phyloP scores from a whole-genome alignment of 2,888 invertebrate species.

The Sialis lutaria region DNA sequence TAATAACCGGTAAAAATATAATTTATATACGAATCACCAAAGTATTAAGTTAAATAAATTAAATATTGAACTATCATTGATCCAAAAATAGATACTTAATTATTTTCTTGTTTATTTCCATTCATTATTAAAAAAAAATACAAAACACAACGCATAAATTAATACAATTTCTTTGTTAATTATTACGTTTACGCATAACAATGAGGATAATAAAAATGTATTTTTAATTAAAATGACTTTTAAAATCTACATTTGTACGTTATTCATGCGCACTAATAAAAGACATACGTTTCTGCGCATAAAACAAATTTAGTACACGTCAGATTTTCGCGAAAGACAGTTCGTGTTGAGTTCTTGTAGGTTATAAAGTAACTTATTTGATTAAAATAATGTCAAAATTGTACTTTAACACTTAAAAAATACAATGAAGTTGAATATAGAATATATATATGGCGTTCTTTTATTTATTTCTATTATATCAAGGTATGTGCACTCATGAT shows the following conservation, averaged over 20 bases:
- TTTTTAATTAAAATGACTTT: neutral
- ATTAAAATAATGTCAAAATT: neutral
- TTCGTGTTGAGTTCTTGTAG: neutral
- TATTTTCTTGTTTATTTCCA: no score
- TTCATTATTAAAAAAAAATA: no score
- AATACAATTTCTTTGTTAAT: no score
- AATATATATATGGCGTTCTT: constrained; percentile 3
- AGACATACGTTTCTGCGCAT: neutral
- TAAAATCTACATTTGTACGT: neutral
- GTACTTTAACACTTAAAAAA: neutral
- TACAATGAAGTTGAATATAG: constrained; percentile 4
- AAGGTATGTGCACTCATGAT: neutral
- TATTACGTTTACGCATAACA: no score
- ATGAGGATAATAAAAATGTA: no score
- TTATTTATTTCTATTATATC: constrained; percentile 1
- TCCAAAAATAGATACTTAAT: no score
- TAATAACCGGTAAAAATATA: no score
- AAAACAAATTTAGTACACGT: constrained; percentile 4
- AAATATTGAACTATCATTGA: no score
- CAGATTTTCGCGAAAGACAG: constrained; percentile 3
- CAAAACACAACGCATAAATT: no score
- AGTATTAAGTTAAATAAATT: no score
- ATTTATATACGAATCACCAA: no score
- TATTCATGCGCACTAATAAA: neutral
- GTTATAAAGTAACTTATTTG: neutral